phyloP scores from a whole-genome alignment of 2,888 invertebrate genomes.

The Callimorpha dominula region DNA sequence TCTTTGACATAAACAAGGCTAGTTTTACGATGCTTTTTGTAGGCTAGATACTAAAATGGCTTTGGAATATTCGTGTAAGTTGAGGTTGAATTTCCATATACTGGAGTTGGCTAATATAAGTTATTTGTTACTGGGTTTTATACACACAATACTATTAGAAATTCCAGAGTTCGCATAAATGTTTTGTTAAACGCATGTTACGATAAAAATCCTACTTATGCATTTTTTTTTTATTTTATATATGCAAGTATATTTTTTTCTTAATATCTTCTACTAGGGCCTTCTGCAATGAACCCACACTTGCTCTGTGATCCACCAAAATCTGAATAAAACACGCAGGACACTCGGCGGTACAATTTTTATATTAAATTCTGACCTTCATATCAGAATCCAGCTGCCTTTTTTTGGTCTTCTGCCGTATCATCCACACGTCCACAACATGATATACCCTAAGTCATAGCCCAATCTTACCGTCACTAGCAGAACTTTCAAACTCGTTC shows the following conservation, averaged over 20 bases:
- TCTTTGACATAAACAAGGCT: constrained; percentile 55
- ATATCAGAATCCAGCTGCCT: not conserved
- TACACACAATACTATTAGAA: not conserved
- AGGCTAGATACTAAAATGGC: constrained; percentile 46
- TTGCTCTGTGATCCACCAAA: not conserved
- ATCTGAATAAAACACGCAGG: not conserved
- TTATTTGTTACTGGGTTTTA: not conserved
- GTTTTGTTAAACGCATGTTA: no score
- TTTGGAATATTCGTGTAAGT: constrained; percentile 40
- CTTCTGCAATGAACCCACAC: no score
- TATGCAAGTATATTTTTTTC: no score
- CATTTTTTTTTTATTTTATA: no score
- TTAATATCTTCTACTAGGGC: no score
- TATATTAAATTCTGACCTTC: no score
- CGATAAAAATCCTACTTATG: not conserved
- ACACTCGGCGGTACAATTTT: no score
- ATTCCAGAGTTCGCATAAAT: not conserved
- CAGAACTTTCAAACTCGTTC: no score
- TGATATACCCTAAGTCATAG: no score
- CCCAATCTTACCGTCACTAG: no score
- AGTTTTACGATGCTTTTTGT: constrained; percentile 51
- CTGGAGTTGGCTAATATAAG: not conserved
- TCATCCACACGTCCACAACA: no score
- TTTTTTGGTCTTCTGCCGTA: not conserved
- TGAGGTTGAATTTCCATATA: not conserved